Evolutionary conservation across 2,113 vertebrate species (phyloP), one percentile per base, ranked within the genome.

Genomic region (Alligator sinensis): DNA sequence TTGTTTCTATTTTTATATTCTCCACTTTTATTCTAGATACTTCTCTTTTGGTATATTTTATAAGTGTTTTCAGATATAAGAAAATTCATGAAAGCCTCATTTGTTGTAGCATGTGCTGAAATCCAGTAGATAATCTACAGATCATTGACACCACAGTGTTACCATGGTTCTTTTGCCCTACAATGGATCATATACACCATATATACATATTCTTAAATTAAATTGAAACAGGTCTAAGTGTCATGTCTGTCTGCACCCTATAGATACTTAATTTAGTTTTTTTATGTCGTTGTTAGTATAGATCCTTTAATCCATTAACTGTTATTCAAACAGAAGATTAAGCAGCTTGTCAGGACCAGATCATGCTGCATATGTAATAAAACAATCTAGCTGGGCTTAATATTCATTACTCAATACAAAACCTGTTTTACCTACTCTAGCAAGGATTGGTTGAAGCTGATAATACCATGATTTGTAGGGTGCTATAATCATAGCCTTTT

Each of bases 271-370:
- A 77, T 84, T 94, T 95, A 95, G 85, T 93, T 80, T 15, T 47
- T 0, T 89, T 82, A 91, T 83, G 90, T 74, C 57, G n/a, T 30
- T 83, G 10, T 75, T 63, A 25, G 25, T 96, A 95, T 92, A 96
- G 90, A 90, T 92, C 93, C 90, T 27, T 90, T 96, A 97, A 96
- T 95, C 96, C 96, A 94, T 11, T 79, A 92, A 24, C 86, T 87
- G 59, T 93, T 95, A 96, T 95, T 93, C 93, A 96, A 94, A 89
- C 74, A 96, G 90, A 87, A 93, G 96, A 96, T 97, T 96, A 96
- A 89, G 90, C 91, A 91, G 70, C 77, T 92, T 58, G 90, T 94
- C 94, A 84, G 93, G 90, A 94, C 96, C 86, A 95, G 82, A 85
- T 74, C 63, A 28, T 34, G 84, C 82, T 90, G 54, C 63, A 96